phyloP scores from a whole-genome alignment of 1,140 invertebrate genomes.

The Tetramorium alpestre region DNA sequence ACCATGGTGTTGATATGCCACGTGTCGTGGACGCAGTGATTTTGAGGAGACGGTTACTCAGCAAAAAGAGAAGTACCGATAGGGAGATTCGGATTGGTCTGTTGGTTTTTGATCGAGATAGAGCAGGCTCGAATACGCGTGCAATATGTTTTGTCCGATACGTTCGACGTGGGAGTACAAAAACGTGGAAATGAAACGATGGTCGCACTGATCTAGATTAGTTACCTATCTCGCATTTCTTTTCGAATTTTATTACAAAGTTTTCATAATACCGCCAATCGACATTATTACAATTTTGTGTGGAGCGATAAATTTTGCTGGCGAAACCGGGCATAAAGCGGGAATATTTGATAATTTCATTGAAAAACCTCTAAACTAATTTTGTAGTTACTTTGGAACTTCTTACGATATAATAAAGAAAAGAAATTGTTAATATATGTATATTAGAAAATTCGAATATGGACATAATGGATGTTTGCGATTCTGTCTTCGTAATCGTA shows the following conservation, averaged over 20 bases:
- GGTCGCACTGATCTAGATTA: neutral
- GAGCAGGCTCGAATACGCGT: constrained; percentile 22
- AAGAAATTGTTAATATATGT: neutral
- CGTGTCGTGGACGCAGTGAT: constrained; percentile 47
- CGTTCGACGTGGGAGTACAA: neutral
- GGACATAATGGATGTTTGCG: neutral
- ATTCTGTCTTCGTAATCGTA: neutral
- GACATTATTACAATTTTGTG: neutral
- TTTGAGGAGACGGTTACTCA: constrained; percentile 50
- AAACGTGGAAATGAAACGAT: neutral
- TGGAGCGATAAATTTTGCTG: neutral
- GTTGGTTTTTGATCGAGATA: constrained; percentile 48
- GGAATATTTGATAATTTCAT: neutral
- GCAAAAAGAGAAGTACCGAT: constrained; percentile 40
- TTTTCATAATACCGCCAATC: neutral
- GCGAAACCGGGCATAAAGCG: neutral
- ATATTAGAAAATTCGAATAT: neutral
- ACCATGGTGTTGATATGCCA: constrained; percentile 77
- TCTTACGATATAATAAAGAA: neutral
- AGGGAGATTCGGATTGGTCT: constrained; percentile 48
- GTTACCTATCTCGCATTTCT: neutral
- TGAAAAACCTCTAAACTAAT: neutral
- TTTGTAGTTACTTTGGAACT: neutral
- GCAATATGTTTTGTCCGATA: constrained; percentile 1
- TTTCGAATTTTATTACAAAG: neutral